Base-by-base conservation (phyloP, 2,888 invertebrate species). In the Ecdyonurus torrentis region DNA sequence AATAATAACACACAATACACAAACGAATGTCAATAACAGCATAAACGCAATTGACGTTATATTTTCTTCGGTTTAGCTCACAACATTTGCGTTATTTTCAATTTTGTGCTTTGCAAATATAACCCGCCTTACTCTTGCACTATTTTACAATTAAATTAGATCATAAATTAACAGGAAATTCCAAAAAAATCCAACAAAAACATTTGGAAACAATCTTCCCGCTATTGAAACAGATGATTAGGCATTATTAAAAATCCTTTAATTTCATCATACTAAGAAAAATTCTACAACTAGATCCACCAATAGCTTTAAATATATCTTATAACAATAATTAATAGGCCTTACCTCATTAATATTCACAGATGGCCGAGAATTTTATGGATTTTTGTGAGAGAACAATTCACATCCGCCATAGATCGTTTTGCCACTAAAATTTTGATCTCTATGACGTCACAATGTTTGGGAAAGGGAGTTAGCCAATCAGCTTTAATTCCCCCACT, bases 401-500 rank as follows among this genome's bases (percentile, higher is more conserved):
- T 60, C 62, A 52, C 64, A 64, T 64, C 64, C 63, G 63, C 63
- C 62, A 64, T 64, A 59, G 60, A 66, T 58, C 52, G 63, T 59
- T 66, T 66, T 66, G 66, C 66, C 66, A 66, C 66, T 65, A 65
- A 66, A 66, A 66, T 65, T 66, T 65, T 64, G 63, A 65, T 61
- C 62, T 63, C 19, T 19, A 50, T 66, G 66, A 66, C 66, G 66
- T 66, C 66, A 66, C 61, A 61, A 61, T 66, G 66, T 66, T 66
- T 65, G 63, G 64, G 61, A 50, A 58, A 52, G 63, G 59, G 37
- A 20, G 59, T 24, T 20, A 55, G 20, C 63, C 63, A 63, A 63
- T 63, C 59, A 37, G 58, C 55, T 22, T 58, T 22, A 3, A 37
- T n/a, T n/a, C n/a, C n/a, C n/a, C n/a, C n/a, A n/a, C n/a, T n/a